Evolutionary conservation across 2,888 invertebrate genomes (phyloP).

Genomic region (Harpalus rufipes): DNA sequence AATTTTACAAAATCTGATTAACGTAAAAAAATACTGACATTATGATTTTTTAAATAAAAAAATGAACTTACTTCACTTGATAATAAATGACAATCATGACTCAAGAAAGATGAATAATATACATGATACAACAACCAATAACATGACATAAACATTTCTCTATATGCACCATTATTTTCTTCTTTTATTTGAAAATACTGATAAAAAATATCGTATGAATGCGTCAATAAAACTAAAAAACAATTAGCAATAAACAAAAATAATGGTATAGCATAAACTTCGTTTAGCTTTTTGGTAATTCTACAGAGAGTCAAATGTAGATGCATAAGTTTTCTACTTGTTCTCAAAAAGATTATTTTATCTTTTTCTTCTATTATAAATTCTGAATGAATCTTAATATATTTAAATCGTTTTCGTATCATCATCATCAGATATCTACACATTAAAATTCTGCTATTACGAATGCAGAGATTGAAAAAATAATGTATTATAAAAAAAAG

Average conservation of each 20-base stretch:
- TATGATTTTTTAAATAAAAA: neutral
- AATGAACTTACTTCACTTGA: constrained; percentile 10
- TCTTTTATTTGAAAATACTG: neutral
- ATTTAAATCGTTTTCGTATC: neutral
- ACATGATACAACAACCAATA: neutral
- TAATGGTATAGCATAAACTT: constrained; percentile 9
- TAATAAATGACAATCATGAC: neutral
- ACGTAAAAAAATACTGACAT: too few species aligned
- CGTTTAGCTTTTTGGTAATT: constrained; percentile 13
- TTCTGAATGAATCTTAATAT: neutral
- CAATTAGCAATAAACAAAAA: neutral
- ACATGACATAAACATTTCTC: neutral
- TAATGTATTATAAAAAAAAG: neutral
- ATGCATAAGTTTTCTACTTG: constrained; percentile 11
- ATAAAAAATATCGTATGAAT: constrained; percentile 5
- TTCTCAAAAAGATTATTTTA: neutral
- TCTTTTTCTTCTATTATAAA: neutral
- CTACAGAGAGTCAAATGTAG: constrained; percentile 20
- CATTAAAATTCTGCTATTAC: neutral
- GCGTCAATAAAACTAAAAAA: neutral
- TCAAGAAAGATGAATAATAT: neutral
- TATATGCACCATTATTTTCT: neutral
- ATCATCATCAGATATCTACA: neutral
- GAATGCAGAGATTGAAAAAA: neutral
- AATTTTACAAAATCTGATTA: too few species aligned